phyloP scores from a whole-genome alignment of 2,888 invertebrate genomes.

The Thereva nobilitata region DNA sequence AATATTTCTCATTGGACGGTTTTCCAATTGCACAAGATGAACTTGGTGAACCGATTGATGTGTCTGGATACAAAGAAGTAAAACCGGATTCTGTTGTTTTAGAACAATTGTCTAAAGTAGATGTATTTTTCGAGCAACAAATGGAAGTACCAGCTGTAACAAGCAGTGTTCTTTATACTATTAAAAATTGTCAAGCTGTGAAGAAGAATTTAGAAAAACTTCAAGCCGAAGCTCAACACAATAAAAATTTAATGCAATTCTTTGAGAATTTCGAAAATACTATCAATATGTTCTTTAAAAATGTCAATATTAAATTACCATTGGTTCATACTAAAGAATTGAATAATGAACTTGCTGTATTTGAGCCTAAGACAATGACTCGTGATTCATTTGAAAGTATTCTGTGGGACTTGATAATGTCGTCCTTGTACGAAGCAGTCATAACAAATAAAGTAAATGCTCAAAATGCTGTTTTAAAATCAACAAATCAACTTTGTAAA shows the following conservation, averaged over 20 bases:
- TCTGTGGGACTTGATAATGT: no score
- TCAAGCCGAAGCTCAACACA: constrained; percentile 25
- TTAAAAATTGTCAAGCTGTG: constrained; percentile 46
- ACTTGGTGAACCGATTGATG: constrained; percentile 51
- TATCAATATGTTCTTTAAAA: no score
- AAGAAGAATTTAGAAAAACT: constrained; percentile 31
- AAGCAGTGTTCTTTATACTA: constrained; percentile 62
- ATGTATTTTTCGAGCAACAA: constrained; percentile 70
- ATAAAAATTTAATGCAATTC: constrained; percentile 37
- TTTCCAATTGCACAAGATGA: constrained; percentile 64
- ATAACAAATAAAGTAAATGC: no score
- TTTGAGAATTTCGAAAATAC: constrained; percentile 35
- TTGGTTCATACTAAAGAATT: no score
- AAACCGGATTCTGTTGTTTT: constrained; percentile 69
- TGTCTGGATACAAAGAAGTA: constrained; percentile 54
- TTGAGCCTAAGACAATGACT: no score
- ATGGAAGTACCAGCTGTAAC: constrained; percentile 65
- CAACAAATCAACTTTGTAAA: no score
- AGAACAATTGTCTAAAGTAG: constrained; percentile 69
- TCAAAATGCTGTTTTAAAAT: no score
- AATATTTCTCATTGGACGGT: constrained; percentile 73
- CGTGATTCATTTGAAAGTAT: no score
- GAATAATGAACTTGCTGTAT: no score
- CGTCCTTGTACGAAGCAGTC: no score
- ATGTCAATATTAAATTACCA: no score